A percentile compares a stretch with the other conserved stretches of the same genome.
Conservation (phyloP, 2,888 invertebrate genomes). For the Atethmia centrago region DNA sequence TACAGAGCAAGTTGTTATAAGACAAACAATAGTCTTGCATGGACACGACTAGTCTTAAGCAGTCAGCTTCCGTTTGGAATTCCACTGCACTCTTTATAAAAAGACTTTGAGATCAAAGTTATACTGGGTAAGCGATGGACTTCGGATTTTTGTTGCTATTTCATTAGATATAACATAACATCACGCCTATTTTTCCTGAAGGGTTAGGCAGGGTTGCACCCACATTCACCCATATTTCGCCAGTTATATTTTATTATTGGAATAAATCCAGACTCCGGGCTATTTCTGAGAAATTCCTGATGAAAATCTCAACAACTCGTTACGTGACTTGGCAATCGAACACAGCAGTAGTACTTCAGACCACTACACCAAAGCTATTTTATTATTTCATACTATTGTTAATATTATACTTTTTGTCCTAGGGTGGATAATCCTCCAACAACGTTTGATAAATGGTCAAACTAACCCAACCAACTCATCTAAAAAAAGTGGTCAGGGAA, state of each 20-base stretch:
- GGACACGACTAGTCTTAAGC: conserved; percentile 63
- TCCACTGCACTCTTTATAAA: conserved; percentile 71
- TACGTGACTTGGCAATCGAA: too few species aligned
- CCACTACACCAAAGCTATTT: too few species aligned
- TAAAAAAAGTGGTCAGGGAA: too few species aligned
- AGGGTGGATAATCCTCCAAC: background rate
- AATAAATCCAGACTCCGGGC: too few species aligned
- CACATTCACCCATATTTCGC: background rate
- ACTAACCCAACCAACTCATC: background rate
- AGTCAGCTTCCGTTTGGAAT: conserved; percentile 70
- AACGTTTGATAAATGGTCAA: background rate
- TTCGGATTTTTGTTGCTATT: conserved; percentile 16
- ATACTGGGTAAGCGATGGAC: conserved; percentile 46
- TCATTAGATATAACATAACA: background rate
- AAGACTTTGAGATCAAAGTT: conserved; percentile 69
- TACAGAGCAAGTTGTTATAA: conserved; percentile 46
- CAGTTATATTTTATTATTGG: background rate
- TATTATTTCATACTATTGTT: too few species aligned
- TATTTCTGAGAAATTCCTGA: too few species aligned
- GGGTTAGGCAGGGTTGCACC: background rate
- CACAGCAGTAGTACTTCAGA: too few species aligned
- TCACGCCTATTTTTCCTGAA: background rate
- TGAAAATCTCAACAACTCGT: too few species aligned
- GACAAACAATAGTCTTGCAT: conserved; percentile 64
- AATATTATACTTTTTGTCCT: background rate